phyloP scores from a whole-genome alignment of 2,888 invertebrate genomes.

The Drosophila pseudotalamancana region DNA sequence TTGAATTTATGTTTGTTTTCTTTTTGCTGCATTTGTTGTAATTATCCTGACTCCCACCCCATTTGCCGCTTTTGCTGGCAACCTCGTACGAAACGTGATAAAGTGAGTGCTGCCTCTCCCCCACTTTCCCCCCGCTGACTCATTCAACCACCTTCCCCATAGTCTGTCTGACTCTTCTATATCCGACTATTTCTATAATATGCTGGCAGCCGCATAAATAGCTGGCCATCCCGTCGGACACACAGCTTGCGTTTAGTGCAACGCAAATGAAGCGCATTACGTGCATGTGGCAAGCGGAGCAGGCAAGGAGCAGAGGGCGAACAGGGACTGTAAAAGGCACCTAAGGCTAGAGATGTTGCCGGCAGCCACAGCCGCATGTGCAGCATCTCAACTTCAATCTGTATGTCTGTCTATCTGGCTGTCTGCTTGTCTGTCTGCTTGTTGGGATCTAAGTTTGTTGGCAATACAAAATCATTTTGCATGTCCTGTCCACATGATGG shows the following conservation, averaged over 20 bases:
- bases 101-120: slow-evolving; percentile 43
- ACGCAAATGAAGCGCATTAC: slow-evolving; percentile 80
- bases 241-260: slow-evolving; percentile 70
- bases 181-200: slow-evolving; percentile 35
- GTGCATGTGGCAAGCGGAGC: slow-evolving; percentile 57
- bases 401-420: slow-evolving; percentile 8
- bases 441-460: slow-evolving; percentile 58
- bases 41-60: slow-evolving; percentile 58
- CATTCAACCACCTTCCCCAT: slow-evolving; percentile 1
- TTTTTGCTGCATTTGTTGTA: slow-evolving; percentile 80
- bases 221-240: slow-evolving; percentile 39
- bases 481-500: slow-evolving; percentile 50
- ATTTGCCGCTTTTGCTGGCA: slow-evolving; percentile 44
- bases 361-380: slow-evolving; percentile 18
- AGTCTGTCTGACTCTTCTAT: neutral
- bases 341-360: slow-evolving; percentile 25
- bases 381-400: slow-evolving; percentile 29
- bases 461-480: slow-evolving; percentile 75
- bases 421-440: slow-evolving; percentile 2
- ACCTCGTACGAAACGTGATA: slow-evolving; percentile 71
- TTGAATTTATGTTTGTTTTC: slow-evolving; percentile 63
- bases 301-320: neutral
- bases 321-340: slow-evolving; percentile 14
- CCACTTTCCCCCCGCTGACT: neutral
- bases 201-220: slow-evolving; percentile 54